Evolutionary conservation across 2,888 invertebrate genomes (phyloP).

Genomic region (Spilosoma lubricipeda): DNA sequence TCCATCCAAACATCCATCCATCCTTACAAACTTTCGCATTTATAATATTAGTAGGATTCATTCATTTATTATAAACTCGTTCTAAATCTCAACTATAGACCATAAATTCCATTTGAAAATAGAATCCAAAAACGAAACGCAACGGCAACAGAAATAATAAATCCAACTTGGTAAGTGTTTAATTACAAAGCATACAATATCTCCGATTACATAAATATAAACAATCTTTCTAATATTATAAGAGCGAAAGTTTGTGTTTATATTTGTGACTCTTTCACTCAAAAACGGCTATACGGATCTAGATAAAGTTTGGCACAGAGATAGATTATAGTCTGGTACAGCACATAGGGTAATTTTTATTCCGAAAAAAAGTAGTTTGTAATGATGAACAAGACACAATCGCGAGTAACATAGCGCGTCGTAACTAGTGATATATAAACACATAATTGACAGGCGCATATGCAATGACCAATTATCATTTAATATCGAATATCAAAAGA

Average conservation of each 20-base stretch:
- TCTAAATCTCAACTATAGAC: background rate
- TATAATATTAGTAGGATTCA: too few relatives aligned
- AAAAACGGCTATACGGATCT: too few relatives aligned
- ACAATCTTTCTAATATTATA: background rate
- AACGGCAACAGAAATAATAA: background rate
- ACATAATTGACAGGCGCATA: constrained; percentile 36
- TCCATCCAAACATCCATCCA: too few relatives aligned
- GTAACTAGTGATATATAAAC: constrained; percentile 1
- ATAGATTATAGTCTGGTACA: too few relatives aligned
- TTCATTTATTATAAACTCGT: background rate
- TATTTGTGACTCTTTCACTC: too few relatives aligned
- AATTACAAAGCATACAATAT: background rate
- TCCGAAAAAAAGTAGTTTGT: too few relatives aligned
- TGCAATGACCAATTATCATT: constrained; percentile 44
- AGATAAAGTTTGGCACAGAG: too few relatives aligned
- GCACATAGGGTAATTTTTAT: too few relatives aligned
- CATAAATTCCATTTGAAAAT: background rate
- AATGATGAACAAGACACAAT: too few relatives aligned
- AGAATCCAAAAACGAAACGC: background rate
- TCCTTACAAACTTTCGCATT: too few relatives aligned
- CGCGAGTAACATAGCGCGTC: too few relatives aligned
- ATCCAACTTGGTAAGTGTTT: background rate
- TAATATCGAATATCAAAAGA: constrained; percentile 48
- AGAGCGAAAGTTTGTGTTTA: too few relatives aligned
- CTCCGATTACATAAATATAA: constrained; percentile 4